Evolutionary conservation across 1,140 invertebrate genomes (phyloP).

Genomic region (Berghia stephanieae): DNA sequence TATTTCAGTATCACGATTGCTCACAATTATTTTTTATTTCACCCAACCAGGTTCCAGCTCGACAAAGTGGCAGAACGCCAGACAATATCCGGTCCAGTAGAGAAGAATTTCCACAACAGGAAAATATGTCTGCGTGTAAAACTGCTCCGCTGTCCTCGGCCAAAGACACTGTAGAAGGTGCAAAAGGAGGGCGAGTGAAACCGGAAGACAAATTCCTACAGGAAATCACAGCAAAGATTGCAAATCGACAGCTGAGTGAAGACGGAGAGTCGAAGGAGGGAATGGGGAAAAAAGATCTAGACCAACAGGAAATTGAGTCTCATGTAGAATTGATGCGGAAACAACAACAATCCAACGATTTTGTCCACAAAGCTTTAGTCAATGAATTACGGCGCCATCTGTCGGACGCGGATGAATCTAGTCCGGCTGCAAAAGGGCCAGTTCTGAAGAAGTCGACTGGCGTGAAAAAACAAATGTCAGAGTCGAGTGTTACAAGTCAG

Average conservation of each 20-base stretch:
- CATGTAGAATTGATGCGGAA: conserved; percentile 17
- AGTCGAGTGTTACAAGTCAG: not conserved
- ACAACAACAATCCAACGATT: conserved; percentile 21
- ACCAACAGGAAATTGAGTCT: conserved; percentile 15
- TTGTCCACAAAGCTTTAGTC: conserved; percentile 28
- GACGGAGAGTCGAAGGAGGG: not conserved
- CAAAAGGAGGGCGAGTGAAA: not conserved
- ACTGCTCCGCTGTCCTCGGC: conserved; percentile 14
- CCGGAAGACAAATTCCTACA: conserved; percentile 27
- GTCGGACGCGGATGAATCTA: conserved; percentile 26
- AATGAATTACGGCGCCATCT: conserved; percentile 29
- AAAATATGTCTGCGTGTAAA: not conserved
- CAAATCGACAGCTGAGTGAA: conserved; percentile 20
- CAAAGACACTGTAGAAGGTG: not conserved
- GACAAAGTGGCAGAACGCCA: conserved; percentile 15
- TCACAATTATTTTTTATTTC: not conserved
- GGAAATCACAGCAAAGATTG: conserved; percentile 31
- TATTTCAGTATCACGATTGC: not conserved
- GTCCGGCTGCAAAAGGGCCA: no score
- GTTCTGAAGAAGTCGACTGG: not conserved
- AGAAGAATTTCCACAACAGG: conserved; percentile 3
- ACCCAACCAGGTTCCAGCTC: conserved; percentile 14
- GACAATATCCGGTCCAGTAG: conserved; percentile 11
- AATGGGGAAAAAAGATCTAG: conserved; percentile 6
- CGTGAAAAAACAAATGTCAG: not conserved